Evolutionary conservation across 1,140 invertebrate genomes (phyloP).

Genomic region (Drosophila elegans): DNA sequence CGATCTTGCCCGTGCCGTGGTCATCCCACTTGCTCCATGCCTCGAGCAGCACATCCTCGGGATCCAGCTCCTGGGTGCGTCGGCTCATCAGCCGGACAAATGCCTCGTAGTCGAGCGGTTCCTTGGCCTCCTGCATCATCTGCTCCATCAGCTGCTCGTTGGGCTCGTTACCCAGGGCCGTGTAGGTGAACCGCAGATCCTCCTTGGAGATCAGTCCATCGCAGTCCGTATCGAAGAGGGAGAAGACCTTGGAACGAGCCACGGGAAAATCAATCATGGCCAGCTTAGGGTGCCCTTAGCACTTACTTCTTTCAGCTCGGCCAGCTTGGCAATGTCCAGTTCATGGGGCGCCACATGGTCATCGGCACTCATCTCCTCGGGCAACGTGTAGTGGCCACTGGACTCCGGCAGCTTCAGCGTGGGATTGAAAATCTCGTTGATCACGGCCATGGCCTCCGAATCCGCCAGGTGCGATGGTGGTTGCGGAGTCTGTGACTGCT

Average conservation of each 20-base stretch:
- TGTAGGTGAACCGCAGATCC: constrained; percentile 87
- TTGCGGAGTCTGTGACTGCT: constrained; percentile 62
- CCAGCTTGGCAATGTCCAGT: constrained; percentile 86
- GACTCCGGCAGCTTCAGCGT: constrained; percentile 81
- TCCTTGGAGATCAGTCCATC: constrained; percentile 87
- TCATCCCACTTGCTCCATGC: constrained; percentile 88
- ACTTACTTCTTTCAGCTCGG: constrained; percentile 86
- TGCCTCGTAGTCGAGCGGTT: constrained; percentile 87
- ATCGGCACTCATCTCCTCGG: constrained; percentile 86
- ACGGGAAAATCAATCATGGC: background rate
- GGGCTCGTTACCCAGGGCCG: constrained; percentile 86
- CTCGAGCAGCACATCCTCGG: constrained; percentile 87
- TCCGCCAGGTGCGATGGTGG: constrained; percentile 50
- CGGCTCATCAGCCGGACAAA: constrained; percentile 87
- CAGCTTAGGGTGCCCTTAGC: background rate
- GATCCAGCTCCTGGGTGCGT: constrained; percentile 87
- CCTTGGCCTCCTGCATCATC: constrained; percentile 87
- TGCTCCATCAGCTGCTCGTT: constrained; percentile 86
- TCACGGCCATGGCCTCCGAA: constrained; percentile 83
- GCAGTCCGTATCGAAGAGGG: constrained; percentile 87
- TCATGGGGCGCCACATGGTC: constrained; percentile 85
- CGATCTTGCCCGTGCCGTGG: constrained; percentile 86
- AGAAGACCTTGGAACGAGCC: constrained; percentile 85
- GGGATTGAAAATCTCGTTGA: constrained; percentile 85
- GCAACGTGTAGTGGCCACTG: constrained; percentile 85